A percentile compares a stretch with the other conserved stretches of the same genome.
These are phyloP conservation scores for Drosophila aff. DNA, from an alignment of 1,140 invertebrate species.

Conservation along the genomic window DNA sequence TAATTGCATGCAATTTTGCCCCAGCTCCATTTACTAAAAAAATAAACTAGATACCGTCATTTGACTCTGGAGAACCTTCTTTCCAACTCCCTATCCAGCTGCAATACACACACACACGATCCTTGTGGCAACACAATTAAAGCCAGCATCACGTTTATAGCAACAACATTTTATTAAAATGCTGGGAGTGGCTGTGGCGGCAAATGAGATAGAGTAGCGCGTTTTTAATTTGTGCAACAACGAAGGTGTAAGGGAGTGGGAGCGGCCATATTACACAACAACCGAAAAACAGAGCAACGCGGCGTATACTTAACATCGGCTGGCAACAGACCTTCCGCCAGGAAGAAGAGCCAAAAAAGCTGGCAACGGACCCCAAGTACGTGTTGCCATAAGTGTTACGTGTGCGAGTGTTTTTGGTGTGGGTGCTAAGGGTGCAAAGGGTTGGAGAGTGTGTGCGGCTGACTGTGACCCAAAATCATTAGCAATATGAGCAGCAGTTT, in stretches of 20 bases:
- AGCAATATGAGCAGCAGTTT: conserved; percentile 83
- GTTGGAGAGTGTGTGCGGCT: conserved; percentile 63
- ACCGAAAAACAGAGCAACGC: conserved; percentile 38
- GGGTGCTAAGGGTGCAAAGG: conserved; percentile 40
- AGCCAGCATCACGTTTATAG: conserved; percentile 63
- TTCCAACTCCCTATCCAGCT: not conserved
- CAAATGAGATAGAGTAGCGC: conserved; percentile 51
- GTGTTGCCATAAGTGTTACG: conserved; percentile 67
- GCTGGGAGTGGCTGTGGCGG: conserved; percentile 36
- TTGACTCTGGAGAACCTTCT: not conserved
- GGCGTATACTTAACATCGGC: conserved; percentile 59
- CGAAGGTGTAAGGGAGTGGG: conserved; percentile 9
- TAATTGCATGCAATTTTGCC: conserved; percentile 56
- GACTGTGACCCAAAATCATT: conserved; percentile 80
- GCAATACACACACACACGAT: not conserved
- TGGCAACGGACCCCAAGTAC: conserved; percentile 52
- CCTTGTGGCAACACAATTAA: conserved; percentile 62
- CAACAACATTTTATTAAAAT: conserved; percentile 74
- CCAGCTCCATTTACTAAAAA: conserved; percentile 49
- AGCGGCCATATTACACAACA: conserved; percentile 13
- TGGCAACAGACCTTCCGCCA: conserved; percentile 11
- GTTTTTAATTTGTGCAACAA: conserved; percentile 76
- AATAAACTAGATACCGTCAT: conserved; percentile 25
- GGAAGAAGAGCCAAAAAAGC: conserved; percentile 1
- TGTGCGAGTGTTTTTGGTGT: conserved; percentile 47